These are phyloP conservation scores for Vulpes ferrilata DNA, from an alignment of 2,113 vertebrate genomes.

Conservation along the genomic window DNA sequence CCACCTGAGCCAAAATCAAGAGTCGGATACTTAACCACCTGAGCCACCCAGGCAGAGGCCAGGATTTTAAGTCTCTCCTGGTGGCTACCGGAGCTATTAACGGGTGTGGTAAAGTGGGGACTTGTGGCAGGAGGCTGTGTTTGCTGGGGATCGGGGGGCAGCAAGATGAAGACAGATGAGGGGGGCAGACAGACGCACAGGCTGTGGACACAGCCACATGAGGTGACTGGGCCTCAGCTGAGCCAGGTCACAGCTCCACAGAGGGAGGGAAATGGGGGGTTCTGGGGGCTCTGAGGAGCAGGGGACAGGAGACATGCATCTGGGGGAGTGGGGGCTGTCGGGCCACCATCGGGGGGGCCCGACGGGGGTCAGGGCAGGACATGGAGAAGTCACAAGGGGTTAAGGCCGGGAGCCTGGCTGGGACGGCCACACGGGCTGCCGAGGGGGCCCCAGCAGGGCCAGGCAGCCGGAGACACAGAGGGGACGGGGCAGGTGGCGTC, in stretches of 20 bases:
- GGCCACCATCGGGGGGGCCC: rapidly evolving
- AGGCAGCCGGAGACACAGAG: not conserved
- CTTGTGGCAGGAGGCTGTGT: not conserved
- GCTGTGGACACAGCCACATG: rapidly evolving
- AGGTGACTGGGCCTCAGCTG: not conserved
- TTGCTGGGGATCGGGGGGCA: not conserved
- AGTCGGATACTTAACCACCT: not conserved
- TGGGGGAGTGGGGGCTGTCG: too few relatives aligned
- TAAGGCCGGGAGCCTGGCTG: rapidly evolving
- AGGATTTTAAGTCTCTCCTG: not conserved
- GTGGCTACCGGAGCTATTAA: not conserved
- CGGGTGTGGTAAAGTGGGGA: not conserved
- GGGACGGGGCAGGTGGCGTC: rapidly evolving
- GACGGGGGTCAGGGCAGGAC: not conserved
- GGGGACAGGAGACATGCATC: not conserved
- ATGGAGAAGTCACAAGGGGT: rapidly evolving
- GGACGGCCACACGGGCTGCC: not conserved
- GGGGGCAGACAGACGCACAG: not conserved
- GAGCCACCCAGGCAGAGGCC: not conserved
- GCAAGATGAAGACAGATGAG: not conserved
- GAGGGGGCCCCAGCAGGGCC: not conserved
- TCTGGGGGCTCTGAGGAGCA: rapidly evolving
- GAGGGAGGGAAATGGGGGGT: rapidly evolving
- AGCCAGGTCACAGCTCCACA: not conserved
- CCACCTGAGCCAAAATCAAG: not conserved